Evolutionary conservation across 2,113 vertebrate genomes (phyloP), one percentile per base, ranked within the genome.

Genomic region (Telmatochromis sp.): DNA sequence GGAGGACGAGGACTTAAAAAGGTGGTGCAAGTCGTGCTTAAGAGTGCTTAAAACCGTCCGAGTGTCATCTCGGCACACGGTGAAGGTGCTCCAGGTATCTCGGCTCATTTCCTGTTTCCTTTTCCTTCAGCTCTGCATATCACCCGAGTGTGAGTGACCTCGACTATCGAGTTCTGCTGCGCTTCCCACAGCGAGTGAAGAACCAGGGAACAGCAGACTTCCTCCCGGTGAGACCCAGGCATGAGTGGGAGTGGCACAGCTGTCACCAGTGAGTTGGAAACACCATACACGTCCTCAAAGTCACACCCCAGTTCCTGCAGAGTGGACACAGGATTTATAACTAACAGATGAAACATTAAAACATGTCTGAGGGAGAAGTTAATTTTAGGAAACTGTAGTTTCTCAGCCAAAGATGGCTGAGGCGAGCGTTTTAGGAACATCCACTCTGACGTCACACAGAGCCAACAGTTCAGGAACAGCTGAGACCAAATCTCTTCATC

Each of bases 191-290:
- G 91, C 92, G 97, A 47, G 97, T 97, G 49, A 97, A 97, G 94
- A 97, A 97, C 88, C 97, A 96, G 83, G 97, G 97, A 60, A 96
- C 96, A 1, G 95, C 95, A 1, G 97, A 97, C 90, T 97, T 97
- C 87, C 96, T 97, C n/a, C 97, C 97, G 1, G 81, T 95, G 88
- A 97, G 94, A 86, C 97, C 97, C 21, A 94, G 94, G 47, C 96
- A 97, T 21, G 90, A 96, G 65, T 97, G 97, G 97, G 97, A 97
- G 87, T 97, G 97, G 97, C 97, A 97, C 92, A 97, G 96, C 92
- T 97, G 97, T 81, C 97, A 97, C 81, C 96, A 97, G 97, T 97
- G 81, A 95, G 96, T 91, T 13, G 3, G 11, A 83, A 11, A 21
- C 10, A 40, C 6, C 37, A 19, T 54, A 84, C 3, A 75, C 3